These are phyloP conservation scores for Sebastes schlegelii DNA, from an alignment of 2,113 vertebrate genomes.

Conservation along the genomic window DNA sequence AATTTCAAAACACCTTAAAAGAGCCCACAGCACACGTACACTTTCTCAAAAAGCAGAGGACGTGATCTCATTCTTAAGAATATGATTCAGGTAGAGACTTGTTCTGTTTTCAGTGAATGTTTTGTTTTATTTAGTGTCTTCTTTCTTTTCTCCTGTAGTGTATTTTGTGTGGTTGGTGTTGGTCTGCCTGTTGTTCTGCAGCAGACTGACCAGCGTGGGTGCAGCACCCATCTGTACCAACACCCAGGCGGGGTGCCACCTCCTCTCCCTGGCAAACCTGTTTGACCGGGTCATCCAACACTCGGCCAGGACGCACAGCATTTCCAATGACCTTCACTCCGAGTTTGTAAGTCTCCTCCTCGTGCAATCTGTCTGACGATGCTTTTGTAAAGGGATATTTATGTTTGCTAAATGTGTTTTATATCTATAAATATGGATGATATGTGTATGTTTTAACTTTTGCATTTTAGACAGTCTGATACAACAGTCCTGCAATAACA, in stretches of 20 bases:
- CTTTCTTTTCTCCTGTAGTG: slow-evolving; percentile 4
- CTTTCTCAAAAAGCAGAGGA: not conserved
- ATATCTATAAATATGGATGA: not conserved
- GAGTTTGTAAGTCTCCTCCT: slow-evolving; percentile 79
- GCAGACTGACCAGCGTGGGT: slow-evolving; percentile 12
- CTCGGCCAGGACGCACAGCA: slow-evolving; percentile 83
- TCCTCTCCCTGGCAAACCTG: slow-evolving; percentile 80
- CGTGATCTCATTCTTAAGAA: not conserved
- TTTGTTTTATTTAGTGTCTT: not conserved
- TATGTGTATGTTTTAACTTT: no score
- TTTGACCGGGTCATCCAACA: slow-evolving; percentile 88
- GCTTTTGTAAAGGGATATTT: not conserved
- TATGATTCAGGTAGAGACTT: not conserved
- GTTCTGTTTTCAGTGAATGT: not conserved
- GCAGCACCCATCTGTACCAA: slow-evolving; percentile 73
- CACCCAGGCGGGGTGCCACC: slow-evolving; percentile 66
- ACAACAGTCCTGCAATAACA: not conserved
- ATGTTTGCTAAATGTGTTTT: not conserved
- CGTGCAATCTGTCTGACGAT: not conserved
- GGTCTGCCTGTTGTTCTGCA: slow-evolving; percentile 54
- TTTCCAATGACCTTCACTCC: slow-evolving; percentile 83
- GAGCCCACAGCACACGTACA: not conserved
- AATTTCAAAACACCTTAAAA: not conserved
- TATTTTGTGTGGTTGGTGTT: slow-evolving; percentile 39
- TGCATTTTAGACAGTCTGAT: no score